Percentiles rank a stretch among this genome's conserved stretches.
Evolutionary conservation across 2,888 invertebrate species (phyloP).

Genomic region (Sceliomorpha sp.): DNA sequence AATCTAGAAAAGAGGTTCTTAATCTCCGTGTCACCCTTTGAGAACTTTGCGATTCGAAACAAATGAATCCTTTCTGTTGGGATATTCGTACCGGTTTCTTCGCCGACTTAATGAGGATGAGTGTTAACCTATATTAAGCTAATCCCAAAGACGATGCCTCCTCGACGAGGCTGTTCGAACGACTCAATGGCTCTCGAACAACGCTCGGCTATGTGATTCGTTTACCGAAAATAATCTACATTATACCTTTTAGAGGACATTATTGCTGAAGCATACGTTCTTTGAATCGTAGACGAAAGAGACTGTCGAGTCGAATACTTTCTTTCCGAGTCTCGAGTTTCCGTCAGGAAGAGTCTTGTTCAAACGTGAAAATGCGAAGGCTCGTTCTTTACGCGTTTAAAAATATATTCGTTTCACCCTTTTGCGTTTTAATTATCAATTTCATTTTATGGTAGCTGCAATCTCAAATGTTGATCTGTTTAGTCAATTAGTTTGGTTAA

Average conservation of each 20-base stretch:
- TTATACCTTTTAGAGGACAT: conserved; percentile 33
- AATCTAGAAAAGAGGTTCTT: too few species aligned
- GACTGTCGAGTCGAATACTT: conserved; percentile 1
- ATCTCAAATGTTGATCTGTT: too few species aligned
- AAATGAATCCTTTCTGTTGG: conserved; percentile 47
- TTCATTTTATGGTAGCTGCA: too few species aligned
- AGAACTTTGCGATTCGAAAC: conserved; percentile 37
- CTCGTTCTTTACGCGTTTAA: too few species aligned
- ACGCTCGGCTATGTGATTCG: conserved; percentile 39
- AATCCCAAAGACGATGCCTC: conserved; percentile 56
- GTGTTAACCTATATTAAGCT: conserved; percentile 69
- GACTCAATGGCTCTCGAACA: conserved; percentile 28
- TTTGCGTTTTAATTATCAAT: too few species aligned
- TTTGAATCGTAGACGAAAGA: neutral
- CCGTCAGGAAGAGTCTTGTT: neutral
- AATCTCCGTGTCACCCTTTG: conserved; percentile 36
- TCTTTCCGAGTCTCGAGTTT: neutral
- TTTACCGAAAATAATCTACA: conserved; percentile 11
- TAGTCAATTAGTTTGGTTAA: too few species aligned
- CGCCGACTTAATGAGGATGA: conserved; percentile 71
- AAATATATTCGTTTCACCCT: too few species aligned
- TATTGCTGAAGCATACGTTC: conserved; percentile 19
- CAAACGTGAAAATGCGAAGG: neutral
- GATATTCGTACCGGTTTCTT: conserved; percentile 62
- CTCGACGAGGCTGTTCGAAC: conserved; percentile 23